Percentiles rank a stretch among this genome's conserved stretches.
Conservation (phyloP, 1,140 invertebrate species). For the Drosophila repletoides region DNA sequence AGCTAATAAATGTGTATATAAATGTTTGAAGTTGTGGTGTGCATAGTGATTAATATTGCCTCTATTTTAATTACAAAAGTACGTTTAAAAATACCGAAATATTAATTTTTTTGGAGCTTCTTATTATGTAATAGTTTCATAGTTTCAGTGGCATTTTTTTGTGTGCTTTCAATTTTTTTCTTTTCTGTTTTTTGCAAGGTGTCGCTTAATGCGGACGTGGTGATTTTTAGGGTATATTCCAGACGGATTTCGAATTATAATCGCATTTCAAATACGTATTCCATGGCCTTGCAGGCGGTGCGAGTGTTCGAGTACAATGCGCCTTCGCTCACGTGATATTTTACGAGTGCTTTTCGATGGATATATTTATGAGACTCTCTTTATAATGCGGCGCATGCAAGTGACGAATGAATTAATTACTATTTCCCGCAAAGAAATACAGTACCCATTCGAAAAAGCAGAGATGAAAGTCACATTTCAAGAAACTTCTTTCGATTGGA, state of each 20-base stretch:
- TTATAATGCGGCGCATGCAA: constrained; percentile 1
- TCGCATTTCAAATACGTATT: constrained; percentile 39
- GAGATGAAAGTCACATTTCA: no score
- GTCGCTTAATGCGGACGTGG: constrained; percentile 27
- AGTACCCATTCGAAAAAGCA: constrained; percentile 13
- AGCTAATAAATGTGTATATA: no score
- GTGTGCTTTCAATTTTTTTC: not conserved
- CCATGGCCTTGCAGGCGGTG: constrained; percentile 23
- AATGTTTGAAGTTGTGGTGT: not conserved
- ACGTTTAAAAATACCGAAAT: constrained; percentile 17
- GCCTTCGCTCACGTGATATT: constrained; percentile 33
- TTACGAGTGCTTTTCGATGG: constrained; percentile 19
- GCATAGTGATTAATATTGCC: constrained; percentile 24
- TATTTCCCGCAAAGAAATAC: constrained; percentile 7
- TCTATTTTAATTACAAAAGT: constrained; percentile 5
- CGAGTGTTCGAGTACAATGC: no score
- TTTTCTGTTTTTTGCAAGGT: constrained; percentile 24
- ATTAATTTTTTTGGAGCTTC: not conserved
- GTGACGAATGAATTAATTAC: constrained; percentile 11
- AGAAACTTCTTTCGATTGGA: no score
- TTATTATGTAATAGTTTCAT: constrained; percentile 17
- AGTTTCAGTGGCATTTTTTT: constrained; percentile 3
- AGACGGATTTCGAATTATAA: constrained; percentile 28
- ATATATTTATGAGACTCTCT: constrained; percentile 21
- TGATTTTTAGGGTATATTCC: no score